phyloP scores from a whole-genome alignment of 2,797 vertebrate species.

The Acestrorhynchus altus region DNA sequence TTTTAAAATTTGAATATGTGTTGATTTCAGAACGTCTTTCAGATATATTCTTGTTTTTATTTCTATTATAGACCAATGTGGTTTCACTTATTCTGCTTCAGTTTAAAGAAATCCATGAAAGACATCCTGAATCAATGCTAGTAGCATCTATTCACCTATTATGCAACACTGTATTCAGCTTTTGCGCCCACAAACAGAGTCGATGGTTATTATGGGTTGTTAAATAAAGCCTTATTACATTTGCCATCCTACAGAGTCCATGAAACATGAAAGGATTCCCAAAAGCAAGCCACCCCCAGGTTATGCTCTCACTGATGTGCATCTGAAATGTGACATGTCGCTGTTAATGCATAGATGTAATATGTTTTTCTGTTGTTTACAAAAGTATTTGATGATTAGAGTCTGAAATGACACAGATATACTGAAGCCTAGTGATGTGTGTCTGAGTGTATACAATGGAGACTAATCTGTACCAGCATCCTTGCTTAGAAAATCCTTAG shows the following conservation, averaged over 20 bases:
- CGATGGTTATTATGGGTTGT: constrained; percentile 23
- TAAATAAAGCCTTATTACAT: constrained; percentile 28
- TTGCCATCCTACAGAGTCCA: constrained; percentile 5
- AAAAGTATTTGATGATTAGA: not conserved
- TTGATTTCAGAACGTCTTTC: too few relatives aligned
- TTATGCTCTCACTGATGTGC: constrained; percentile 3
- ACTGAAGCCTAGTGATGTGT: not conserved
- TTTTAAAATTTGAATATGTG: too few relatives aligned
- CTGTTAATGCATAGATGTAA: not conserved
- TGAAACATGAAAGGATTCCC: constrained; percentile 10
- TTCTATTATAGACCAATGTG: too few relatives aligned
- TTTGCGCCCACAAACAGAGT: constrained; percentile 18
- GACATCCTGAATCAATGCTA: not conserved
- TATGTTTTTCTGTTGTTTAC: not conserved
- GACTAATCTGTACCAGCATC: too few relatives aligned
- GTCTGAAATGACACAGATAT: not conserved
- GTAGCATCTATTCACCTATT: not conserved
- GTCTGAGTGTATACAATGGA: not conserved
- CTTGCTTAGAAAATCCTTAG: not conserved
- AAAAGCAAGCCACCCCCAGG: not conserved
- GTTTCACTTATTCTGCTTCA: too few relatives aligned
- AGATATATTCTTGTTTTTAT: too few relatives aligned
- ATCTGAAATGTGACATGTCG: not conserved
- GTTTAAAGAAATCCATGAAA: too few relatives aligned
- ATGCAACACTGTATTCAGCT: not conserved